A percentile compares a stretch with the other conserved stretches of the same genome.
These are phyloP conservation scores for Antedon mediterranea DNA, from an alignment of 53 echinoderm and acorn worm genomes.

Conservation along the genomic window DNA sequence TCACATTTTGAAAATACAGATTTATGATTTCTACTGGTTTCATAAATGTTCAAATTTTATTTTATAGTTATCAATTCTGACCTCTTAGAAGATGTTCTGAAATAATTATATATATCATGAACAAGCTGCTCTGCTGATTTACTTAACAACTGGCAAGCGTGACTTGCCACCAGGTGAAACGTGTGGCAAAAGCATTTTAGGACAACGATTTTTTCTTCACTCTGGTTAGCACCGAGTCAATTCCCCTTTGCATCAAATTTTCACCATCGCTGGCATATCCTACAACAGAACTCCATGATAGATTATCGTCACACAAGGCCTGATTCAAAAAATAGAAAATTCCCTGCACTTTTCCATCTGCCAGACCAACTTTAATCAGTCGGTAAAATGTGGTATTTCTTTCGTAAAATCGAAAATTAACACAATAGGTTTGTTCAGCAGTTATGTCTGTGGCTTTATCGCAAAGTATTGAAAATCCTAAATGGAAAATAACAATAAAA, in stretches of 20 bases:
- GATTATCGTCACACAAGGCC: not conserved
- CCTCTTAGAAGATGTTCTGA: not conserved
- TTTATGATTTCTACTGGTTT: no score
- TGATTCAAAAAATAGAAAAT: not conserved
- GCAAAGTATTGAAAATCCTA: slow-evolving; percentile 19
- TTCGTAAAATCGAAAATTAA: slow-evolving; percentile 7
- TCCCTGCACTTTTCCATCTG: no score
- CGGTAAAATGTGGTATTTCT: no score
- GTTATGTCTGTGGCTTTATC: slow-evolving; percentile 17
- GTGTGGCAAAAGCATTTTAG: slow-evolving; percentile 12
- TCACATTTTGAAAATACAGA: no score
- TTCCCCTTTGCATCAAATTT: slow-evolving; percentile 15
- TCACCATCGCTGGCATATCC: slow-evolving; percentile 17
- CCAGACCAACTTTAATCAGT: no score
- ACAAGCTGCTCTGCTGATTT: slow-evolving; percentile 12
- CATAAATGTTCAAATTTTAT: no score
- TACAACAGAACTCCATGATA: slow-evolving; percentile 2
- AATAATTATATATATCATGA: slow-evolving; percentile 15
- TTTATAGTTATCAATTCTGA: no score
- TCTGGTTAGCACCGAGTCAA: slow-evolving; percentile 10
- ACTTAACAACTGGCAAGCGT: slow-evolving; percentile 1
- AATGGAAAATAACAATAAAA: no score
- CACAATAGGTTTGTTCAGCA: slow-evolving; percentile 7
- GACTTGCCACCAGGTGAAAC: slow-evolving; percentile 15
- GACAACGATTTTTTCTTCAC: slow-evolving; percentile 4